Conservation (phyloP, 2,888 invertebrate species). For the Dromius quadrimaculatus region DNA sequence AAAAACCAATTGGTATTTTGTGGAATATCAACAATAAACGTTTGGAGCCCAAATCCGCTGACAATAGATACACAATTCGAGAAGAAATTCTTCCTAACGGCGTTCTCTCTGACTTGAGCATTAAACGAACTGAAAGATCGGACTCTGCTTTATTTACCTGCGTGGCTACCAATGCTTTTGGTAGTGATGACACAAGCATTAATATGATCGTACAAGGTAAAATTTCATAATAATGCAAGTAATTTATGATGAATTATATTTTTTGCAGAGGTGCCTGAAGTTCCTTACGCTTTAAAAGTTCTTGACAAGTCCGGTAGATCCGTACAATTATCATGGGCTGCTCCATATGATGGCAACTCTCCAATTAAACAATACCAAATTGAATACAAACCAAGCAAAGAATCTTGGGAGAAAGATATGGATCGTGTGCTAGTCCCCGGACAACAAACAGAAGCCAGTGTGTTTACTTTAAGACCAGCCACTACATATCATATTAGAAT, state of each 20-base stretch:
- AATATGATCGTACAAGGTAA: constrained; percentile 93
- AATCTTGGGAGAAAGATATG: constrained; percentile 85
- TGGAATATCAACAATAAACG: constrained; percentile 97
- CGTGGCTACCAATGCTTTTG: constrained; percentile 93
- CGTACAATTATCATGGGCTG: constrained; percentile 92
- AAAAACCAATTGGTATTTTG: constrained; percentile 93
- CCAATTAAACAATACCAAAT: constrained; percentile 90
- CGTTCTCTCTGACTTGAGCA: constrained; percentile 88
- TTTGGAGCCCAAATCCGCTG: constrained; percentile 89
- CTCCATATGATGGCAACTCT: constrained; percentile 92
- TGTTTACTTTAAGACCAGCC: constrained; percentile 88
- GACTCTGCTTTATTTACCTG: constrained; percentile 93
- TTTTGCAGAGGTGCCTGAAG: constrained; percentile 83
- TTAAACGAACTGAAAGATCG: constrained; percentile 88
- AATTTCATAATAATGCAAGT: neutral
- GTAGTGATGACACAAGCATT: constrained; percentile 94
- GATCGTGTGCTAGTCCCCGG: constrained; percentile 92
- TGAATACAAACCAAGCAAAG: constrained; percentile 89
- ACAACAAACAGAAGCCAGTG: constrained; percentile 88
- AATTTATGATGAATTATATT: neutral
- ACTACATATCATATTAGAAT: constrained; percentile 94
- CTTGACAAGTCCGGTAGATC: constrained; percentile 91
- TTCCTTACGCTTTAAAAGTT: constrained; percentile 88
- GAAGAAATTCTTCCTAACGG: constrained; percentile 91
- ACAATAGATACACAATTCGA: constrained; percentile 86